A percentile compares a stretch with the other conserved stretches of the same genome.
phyloP scores from a whole-genome alignment of 1,140 invertebrate genomes.

The Centruroides vittatus region DNA sequence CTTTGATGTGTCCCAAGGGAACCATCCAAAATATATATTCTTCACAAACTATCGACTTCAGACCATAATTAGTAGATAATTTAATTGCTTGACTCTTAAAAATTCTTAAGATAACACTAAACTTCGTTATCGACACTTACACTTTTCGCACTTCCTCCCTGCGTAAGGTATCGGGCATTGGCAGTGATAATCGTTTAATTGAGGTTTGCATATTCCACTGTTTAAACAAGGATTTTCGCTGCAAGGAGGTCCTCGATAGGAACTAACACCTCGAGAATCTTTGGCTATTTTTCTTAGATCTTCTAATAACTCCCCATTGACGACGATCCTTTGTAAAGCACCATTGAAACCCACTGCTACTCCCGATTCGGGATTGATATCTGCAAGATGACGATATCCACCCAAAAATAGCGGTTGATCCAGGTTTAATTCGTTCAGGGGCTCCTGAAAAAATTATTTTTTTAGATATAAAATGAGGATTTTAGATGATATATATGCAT shows the following conservation, averaged over 20 bases:
- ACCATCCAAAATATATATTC: neutral
- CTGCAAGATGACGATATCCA: constrained; percentile 53
- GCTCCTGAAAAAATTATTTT: constrained; percentile 34
- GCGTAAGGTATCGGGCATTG: constrained; percentile 47
- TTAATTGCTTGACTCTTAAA: neutral
- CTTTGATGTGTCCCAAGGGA: neutral
- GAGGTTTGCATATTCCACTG: constrained; percentile 57
- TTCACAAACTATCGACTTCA: no score
- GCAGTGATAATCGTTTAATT: constrained; percentile 51
- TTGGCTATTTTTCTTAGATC: constrained; percentile 30
- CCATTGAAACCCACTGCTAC: constrained; percentile 59
- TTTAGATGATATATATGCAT: neutral
- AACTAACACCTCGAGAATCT: constrained; percentile 35
- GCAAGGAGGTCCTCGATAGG: constrained; percentile 55
- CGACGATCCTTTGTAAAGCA: constrained; percentile 64
- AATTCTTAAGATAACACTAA: neutral
- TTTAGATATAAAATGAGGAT: neutral
- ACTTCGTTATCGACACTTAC: constrained; percentile 33
- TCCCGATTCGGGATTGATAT: constrained; percentile 55
- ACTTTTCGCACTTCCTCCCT: constrained; percentile 54
- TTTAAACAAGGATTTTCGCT: constrained; percentile 49
- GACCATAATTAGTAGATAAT: no score
- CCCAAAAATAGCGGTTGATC: constrained; percentile 68
- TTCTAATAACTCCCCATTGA: constrained; percentile 52
- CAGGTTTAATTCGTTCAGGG: constrained; percentile 66